phyloP scores from a whole-genome alignment of 2,888 invertebrate species.

The Crematogaster levior region DNA sequence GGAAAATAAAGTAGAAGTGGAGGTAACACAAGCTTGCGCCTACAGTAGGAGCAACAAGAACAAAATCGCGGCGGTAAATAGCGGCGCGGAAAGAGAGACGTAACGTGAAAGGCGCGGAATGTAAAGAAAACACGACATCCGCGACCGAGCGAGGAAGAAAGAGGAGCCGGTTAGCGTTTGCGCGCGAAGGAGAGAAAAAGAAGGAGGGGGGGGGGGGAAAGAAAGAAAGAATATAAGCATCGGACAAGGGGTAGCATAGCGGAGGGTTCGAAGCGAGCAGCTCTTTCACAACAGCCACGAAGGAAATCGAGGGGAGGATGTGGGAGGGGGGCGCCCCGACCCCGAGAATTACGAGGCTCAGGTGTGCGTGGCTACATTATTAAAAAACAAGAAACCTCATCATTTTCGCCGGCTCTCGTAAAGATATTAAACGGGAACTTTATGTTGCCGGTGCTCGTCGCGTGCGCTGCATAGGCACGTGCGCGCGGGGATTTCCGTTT shows the following conservation, averaged over 20 bases:
- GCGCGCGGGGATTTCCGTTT: constrained; percentile 69
- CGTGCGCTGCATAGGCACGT: constrained; percentile 61
- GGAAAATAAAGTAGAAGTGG: constrained; percentile 22
- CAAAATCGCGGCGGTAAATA: constrained; percentile 45
- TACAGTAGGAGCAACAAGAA: constrained; percentile 21
- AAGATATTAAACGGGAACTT: constrained; percentile 85
- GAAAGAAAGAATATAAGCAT: constrained; percentile 60
- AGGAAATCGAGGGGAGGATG: constrained; percentile 50
- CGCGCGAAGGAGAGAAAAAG: constrained; percentile 53
- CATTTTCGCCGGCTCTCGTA: constrained; percentile 83
- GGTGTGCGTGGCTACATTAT: constrained; percentile 83
- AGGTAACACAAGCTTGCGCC: constrained; percentile 1
- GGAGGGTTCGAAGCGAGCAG: constrained; percentile 46
- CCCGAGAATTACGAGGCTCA: constrained; percentile 83
- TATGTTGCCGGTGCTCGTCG: constrained; percentile 77
- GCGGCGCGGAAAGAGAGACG: constrained; percentile 67
- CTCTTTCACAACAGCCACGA: constrained; percentile 58
- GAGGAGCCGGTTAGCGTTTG: constrained; percentile 9
- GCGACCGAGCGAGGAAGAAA: constrained; percentile 46
- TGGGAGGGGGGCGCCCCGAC: constrained; percentile 64
- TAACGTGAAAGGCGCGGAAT: constrained; percentile 62
- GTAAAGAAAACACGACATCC: constrained; percentile 57
- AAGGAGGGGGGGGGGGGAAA: constrained; percentile 1
- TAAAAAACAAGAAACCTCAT: constrained; percentile 85
- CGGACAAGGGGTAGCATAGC: constrained; percentile 56